Conservation (phyloP, 2,888 invertebrate genomes). For the Tachina fera region DNA sequence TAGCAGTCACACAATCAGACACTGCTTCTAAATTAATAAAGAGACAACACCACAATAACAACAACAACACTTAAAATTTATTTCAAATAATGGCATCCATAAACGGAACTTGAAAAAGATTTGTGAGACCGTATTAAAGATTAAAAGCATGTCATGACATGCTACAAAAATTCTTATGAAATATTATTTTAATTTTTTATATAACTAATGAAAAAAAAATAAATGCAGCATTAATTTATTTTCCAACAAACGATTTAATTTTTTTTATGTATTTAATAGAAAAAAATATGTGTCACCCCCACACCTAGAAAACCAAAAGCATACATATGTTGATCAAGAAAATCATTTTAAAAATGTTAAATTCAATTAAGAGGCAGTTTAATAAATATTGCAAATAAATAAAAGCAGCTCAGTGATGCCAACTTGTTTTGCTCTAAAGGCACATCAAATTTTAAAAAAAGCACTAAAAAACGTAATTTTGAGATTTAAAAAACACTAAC, state of each 20-base stretch:
- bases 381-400: slow-evolving; percentile 4
- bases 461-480: too few relatives aligned
- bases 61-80: neutral
- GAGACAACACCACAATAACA: neutral
- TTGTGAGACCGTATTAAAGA: slow-evolving; percentile 64
- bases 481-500: too few relatives aligned
- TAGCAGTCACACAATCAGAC: slow-evolving; percentile 25
- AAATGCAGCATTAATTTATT: slow-evolving; percentile 52
- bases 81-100: slow-evolving; percentile 31
- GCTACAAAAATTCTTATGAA: slow-evolving; percentile 65
- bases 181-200: slow-evolving; percentile 26
- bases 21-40: slow-evolving; percentile 46
- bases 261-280: slow-evolving; percentile 40
- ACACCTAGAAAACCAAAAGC: slow-evolving; percentile 61
- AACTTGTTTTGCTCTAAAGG: too few relatives aligned
- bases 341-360: slow-evolving; percentile 44
- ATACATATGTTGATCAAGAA: slow-evolving; percentile 4
- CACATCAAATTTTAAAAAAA: too few relatives aligned
- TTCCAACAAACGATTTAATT: slow-evolving; percentile 51
- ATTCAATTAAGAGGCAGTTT: slow-evolving; percentile 38
- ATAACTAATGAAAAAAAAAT: neutral
- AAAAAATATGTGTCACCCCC: slow-evolving; percentile 67
- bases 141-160: slow-evolving; percentile 66
- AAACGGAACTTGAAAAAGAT: slow-evolving; percentile 62
- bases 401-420: too few relatives aligned